A percentile compares a stretch with the other conserved stretches of the same genome.
These are phyloP conservation scores for Drosophila sordidapex DNA, from an alignment of 2,888 invertebrate genomes.

Conservation along the genomic window DNA sequence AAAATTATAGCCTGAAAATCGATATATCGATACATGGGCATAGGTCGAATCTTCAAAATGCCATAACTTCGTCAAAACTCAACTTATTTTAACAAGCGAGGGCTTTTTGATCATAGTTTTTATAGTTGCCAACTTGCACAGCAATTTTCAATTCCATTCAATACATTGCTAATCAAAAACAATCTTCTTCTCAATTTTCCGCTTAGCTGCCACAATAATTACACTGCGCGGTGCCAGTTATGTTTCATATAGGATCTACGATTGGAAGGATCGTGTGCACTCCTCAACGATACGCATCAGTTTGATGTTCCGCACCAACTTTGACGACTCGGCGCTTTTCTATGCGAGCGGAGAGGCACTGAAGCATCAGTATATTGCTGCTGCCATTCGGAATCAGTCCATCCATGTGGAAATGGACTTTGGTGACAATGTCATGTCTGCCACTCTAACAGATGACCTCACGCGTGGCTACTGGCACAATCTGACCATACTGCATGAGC, in stretches of 20 bases:
- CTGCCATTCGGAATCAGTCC: slow-evolving; percentile 92
- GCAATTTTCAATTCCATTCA: not conserved
- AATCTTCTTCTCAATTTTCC: not conserved
- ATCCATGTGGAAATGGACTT: slow-evolving; percentile 95
- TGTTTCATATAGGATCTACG: slow-evolving; percentile 95
- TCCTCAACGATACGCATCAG: slow-evolving; percentile 94
- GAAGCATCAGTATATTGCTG: slow-evolving; percentile 95
- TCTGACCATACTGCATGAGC: slow-evolving; percentile 93
- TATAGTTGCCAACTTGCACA: too few relatives aligned
- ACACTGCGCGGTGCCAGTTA: slow-evolving; percentile 96
- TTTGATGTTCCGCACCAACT: slow-evolving; percentile 94
- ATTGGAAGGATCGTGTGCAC: slow-evolving; percentile 96
- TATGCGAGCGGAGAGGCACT: slow-evolving; percentile 95
- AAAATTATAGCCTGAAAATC: too few relatives aligned
- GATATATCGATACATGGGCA: too few relatives aligned
- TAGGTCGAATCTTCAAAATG: too few relatives aligned
- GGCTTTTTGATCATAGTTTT: too few relatives aligned
- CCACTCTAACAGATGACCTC: slow-evolving; percentile 89
- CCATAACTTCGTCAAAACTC: too few relatives aligned
- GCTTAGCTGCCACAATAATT: slow-evolving; percentile 92
- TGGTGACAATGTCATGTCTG: slow-evolving; percentile 91
- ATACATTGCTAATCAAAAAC: not conserved
- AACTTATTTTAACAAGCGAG: too few relatives aligned
- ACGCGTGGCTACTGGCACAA: slow-evolving; percentile 95
- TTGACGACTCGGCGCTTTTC: slow-evolving; percentile 95